Base-by-base conservation (phyloP, 1,140 invertebrate species). In the Calliphora vicina region DNA sequence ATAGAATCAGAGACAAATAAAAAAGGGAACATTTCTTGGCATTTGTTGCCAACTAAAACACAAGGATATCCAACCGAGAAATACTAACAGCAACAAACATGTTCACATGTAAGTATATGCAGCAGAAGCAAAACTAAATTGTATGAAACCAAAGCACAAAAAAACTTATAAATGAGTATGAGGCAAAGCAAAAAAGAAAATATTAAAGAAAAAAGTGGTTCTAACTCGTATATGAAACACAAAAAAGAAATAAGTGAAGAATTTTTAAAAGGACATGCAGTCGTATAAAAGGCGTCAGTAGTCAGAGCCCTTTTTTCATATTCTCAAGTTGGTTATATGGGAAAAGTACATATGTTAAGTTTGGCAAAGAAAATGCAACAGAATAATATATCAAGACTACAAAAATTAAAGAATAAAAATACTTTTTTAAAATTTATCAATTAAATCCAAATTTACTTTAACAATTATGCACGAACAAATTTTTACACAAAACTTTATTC, bases 1-100 rank as follows among this genome's bases (percentile, higher is more conserved):
- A 57, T 76, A n/a, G 10, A 35, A 20, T 35, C 35, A 78, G 74
- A 78, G 20, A 78, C 9, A 43, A 78, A 10, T 20, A 78, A 78
- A 78, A 43, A 45, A 78, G 74, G 74, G 35, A 78, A 78, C 74
- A 78, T 78, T 78, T 78, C 74, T 78, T 78, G 74, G 74, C 74
- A 78, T 23, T 43, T 43, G 35, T 43, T 43, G 42, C 74, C 42
- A 78, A 78, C 35, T 35, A 43, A 78, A 78, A 43, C 42, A 78
- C 74, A 43, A 78, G 74, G 74, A 78, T 78, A 42, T 78, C 35
- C 74, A 78, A 43, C n/a, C 20, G 23, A 25, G 61, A 13, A 50
- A 35, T 35, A 35, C 35, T 35, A 8, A 35, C n/a, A n/a, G 42
- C 5, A 12, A 43, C 45, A 15, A 50, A 50, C 45, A 50, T 50